A percentile compares a stretch with the other conserved stretches of the same genome.
These are phyloP conservation scores for Brachirus orientalis DNA, from an alignment of 2,113 vertebrate species.

Conservation along the genomic window DNA sequence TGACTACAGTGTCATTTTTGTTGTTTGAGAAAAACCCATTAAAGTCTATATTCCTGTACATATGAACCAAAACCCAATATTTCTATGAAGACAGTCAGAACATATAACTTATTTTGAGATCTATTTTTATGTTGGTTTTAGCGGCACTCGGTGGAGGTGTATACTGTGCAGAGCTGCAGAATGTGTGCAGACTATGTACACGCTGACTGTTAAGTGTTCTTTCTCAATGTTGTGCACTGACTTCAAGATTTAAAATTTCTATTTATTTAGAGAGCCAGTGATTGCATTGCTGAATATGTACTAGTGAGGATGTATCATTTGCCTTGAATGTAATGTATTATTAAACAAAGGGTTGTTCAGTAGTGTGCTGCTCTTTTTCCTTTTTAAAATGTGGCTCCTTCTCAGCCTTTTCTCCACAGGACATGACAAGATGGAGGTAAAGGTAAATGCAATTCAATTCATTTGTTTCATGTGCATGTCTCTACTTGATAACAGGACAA, in stretches of 20 bases:
- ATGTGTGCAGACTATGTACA: conserved; percentile 76
- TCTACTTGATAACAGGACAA: too few relatives aligned
- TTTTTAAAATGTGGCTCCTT: too few relatives aligned
- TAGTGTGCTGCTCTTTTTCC: conserved; percentile 8
- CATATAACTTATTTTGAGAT: conserved; percentile 73
- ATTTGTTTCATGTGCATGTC: too few relatives aligned
- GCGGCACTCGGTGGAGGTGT: conserved; percentile 64
- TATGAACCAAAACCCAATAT: conserved; percentile 72
- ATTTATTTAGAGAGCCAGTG: conserved; percentile 73
- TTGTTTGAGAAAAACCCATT: conserved; percentile 62
- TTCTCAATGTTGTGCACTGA: conserved; percentile 83
- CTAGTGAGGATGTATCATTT: conserved; percentile 80
- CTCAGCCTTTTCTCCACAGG: too few relatives aligned
- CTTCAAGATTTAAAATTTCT: conserved; percentile 71
- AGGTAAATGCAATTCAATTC: too few relatives aligned
- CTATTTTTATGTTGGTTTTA: conserved; percentile 81
- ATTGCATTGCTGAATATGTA: conserved; percentile 80
- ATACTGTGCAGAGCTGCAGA: conserved; percentile 66
- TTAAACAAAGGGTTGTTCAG: conserved; percentile 74
- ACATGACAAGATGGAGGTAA: too few relatives aligned
- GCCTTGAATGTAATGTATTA: conserved; percentile 84
- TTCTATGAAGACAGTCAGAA: conserved; percentile 70
- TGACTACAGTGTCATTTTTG: conserved; percentile 75
- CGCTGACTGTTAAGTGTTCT: conserved; percentile 82
- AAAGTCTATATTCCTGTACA: conserved; percentile 77